Percentiles rank a stretch among this genome's conserved stretches.
These are phyloP conservation scores for Oreochromis spilurus DNA, from an alignment of 2,113 vertebrate genomes.

Conservation along the genomic window DNA sequence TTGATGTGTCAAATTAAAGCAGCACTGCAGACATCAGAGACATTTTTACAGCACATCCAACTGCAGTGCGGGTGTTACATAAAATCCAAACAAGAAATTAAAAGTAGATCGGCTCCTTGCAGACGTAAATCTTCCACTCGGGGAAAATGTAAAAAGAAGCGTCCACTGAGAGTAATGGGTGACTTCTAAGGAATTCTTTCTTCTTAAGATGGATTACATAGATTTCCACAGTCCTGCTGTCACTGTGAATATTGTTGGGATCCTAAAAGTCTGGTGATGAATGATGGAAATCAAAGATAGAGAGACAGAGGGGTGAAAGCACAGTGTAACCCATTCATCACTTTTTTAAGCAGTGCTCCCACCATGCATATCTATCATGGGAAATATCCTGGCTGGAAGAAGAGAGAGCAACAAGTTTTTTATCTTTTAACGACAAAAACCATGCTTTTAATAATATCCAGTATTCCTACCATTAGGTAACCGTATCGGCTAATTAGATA, in stretches of 20 bases:
- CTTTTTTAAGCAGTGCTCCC: background rate
- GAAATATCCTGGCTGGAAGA: conserved; percentile 6
- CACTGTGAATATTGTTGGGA: background rate
- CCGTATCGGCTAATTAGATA: background rate
- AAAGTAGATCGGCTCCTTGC: conserved; percentile 25
- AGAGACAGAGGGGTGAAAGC: background rate
- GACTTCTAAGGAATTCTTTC: background rate
- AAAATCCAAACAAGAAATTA: conserved; percentile 36
- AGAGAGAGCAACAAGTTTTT: background rate
- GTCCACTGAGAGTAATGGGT: background rate
- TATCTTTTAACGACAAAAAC: background rate
- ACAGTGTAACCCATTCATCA: conserved; percentile 29
- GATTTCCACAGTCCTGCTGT: background rate
- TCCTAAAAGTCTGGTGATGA: conserved; percentile 20
- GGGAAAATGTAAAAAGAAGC: background rate
- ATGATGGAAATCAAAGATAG: conserved; percentile 6
- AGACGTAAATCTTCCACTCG: background rate
- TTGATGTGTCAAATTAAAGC: conserved; percentile 51
- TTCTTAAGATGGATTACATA: background rate
- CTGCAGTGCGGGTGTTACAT: conserved; percentile 20
- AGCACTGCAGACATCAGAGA: conserved; percentile 37
- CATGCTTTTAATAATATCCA: background rate
- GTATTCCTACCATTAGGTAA: background rate
- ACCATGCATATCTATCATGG: background rate
- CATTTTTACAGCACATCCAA: conserved; percentile 27